Evolutionary conservation across 2,888 invertebrate genomes (phyloP).

Genomic region (Gastracanthus pulcherrimus): DNA sequence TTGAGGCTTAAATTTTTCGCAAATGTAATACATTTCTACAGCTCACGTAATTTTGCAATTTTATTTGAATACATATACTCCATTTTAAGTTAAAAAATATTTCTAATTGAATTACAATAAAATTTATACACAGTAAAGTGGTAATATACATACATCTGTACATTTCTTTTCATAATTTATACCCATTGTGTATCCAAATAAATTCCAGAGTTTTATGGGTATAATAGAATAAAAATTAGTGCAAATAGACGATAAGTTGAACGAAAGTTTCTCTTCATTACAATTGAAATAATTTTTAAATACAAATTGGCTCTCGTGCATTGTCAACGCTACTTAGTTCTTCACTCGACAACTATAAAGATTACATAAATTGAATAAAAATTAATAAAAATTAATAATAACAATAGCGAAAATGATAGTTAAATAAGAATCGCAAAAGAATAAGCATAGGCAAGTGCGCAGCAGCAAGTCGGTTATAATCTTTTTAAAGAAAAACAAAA

Average conservation of each 20-base stretch:
- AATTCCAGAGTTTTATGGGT: not conserved
- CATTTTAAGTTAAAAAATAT: no score
- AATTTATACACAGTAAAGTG: no score
- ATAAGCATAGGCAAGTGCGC: constrained; percentile 34
- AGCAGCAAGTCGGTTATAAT: constrained; percentile 44
- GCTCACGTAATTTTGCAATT: no score
- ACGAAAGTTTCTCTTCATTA: no score
- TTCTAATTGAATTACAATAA: no score
- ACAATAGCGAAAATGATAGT: constrained; percentile 22
- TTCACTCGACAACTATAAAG: constrained; percentile 23
- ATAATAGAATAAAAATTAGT: not conserved
- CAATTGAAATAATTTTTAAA: not conserved
- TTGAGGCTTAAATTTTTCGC: no score
- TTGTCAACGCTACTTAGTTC: constrained; percentile 17
- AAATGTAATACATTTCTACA: no score
- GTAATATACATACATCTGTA: no score
- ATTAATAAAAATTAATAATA: constrained; percentile 24
- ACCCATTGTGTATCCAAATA: no score
- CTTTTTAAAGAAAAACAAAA: constrained; percentile 43
- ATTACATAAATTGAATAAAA: constrained; percentile 19
- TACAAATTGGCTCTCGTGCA: not conserved
- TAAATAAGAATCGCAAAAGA: constrained; percentile 13
- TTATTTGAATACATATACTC: no score
- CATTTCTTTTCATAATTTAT: no score
- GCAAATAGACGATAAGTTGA: no score